These are phyloP conservation scores for Tetranychus piercei DNA, from an alignment of 2,888 invertebrate species.

Conservation along the genomic window DNA sequence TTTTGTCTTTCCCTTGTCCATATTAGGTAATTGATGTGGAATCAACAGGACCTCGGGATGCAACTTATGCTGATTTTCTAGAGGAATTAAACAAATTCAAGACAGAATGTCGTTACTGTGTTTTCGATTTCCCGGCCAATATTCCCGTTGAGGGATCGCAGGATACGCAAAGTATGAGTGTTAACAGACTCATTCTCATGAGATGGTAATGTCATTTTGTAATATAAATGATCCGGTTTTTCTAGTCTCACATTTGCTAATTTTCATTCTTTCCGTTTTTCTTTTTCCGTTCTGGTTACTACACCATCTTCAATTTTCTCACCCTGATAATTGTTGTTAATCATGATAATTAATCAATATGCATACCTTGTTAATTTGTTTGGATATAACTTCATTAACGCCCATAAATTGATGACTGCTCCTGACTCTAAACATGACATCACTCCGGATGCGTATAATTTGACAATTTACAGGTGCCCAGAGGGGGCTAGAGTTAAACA, in stretches of 20 bases:
- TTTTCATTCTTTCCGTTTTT: conserved; percentile 5
- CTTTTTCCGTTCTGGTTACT: conserved; percentile 2
- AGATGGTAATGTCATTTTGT: conserved; percentile 46
- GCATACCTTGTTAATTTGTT: background rate
- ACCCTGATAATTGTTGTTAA: background rate
- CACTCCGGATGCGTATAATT: background rate
- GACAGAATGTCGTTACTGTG: conserved; percentile 91
- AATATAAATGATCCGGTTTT: background rate
- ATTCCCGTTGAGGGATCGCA: conserved; percentile 27
- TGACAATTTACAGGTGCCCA: conserved; percentile 47
- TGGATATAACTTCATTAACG: background rate
- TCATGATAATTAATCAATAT: background rate
- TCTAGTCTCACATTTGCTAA: conserved; percentile 5
- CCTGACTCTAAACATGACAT: background rate
- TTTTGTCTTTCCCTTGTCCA: background rate
- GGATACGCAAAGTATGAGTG: conserved; percentile 27
- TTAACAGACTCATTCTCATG: conserved; percentile 50
- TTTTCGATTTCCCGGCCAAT: conserved; percentile 58
- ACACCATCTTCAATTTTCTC: background rate
- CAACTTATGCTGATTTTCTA: conserved; percentile 82
- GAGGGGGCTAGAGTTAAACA: conserved; percentile 81
- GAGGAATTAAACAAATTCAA: conserved; percentile 65
- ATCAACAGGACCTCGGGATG: conserved; percentile 64
- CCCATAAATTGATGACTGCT: background rate
- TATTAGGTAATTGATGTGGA: conserved; percentile 59